phyloP scores from a whole-genome alignment of 2,797 vertebrate species.

The Falco berigora region DNA sequence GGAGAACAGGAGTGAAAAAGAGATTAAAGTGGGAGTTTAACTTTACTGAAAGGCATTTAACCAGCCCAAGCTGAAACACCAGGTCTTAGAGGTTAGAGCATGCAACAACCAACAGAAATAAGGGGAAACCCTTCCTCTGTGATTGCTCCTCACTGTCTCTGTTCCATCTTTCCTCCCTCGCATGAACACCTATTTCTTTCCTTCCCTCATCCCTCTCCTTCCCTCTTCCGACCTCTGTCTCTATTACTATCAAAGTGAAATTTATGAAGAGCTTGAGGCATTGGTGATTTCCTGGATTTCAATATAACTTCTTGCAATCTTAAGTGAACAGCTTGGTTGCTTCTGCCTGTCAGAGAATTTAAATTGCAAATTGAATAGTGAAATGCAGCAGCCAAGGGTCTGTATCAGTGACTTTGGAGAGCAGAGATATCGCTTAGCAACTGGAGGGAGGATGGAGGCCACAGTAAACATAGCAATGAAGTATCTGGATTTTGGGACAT shows the following conservation, averaged over 20 bases:
- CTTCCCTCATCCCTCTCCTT: background rate
- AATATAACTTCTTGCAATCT: conserved; percentile 76
- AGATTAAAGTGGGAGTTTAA: background rate
- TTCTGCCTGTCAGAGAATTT: conserved; percentile 80
- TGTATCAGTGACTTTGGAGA: conserved; percentile 68
- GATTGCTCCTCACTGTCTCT: background rate
- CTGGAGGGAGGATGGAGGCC: conserved; percentile 25
- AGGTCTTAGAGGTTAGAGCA: background rate
- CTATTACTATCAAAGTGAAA: conserved; percentile 68
- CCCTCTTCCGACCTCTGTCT: background rate
- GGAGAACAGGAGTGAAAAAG: background rate
- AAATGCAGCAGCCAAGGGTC: conserved; percentile 66
- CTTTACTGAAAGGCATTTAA: background rate
- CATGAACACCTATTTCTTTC: background rate
- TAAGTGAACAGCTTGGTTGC: conserved; percentile 80
- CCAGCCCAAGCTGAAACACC: background rate
- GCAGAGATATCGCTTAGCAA: conserved; percentile 75
- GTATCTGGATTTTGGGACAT: background rate
- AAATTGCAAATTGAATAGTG: conserved; percentile 78
- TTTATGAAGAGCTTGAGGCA: conserved; percentile 70
- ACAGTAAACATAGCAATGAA: background rate
- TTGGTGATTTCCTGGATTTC: conserved; percentile 73
- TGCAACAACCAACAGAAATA: background rate
- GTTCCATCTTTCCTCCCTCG: background rate
- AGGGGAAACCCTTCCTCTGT: background rate